Conservation (phyloP, 2,113 vertebrate species). For the Rhinogobius similis region DNA sequence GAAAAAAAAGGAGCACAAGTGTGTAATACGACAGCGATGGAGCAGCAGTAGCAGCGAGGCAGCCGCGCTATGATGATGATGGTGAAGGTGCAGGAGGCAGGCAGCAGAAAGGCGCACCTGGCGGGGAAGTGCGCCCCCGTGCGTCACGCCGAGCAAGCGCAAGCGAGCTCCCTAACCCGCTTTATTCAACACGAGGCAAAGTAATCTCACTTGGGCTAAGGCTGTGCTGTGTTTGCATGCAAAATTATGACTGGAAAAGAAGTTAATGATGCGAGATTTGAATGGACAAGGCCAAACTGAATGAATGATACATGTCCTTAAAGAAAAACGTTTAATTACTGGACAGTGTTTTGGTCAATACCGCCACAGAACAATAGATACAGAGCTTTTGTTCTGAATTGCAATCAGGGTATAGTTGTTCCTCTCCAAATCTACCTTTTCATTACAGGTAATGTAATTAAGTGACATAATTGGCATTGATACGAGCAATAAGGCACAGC, state of each 20-base stretch:
- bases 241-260: neutral
- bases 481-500: neutral
- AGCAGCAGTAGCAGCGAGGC: conserved; percentile 28
- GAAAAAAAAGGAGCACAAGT: conserved; percentile 24
- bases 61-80: conserved; percentile 52
- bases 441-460: conserved; percentile 1
- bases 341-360: neutral
- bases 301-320: no score
- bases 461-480: conserved; percentile 3
- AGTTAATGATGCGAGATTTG: neutral
- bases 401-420: neutral
- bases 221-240: neutral
- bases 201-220: neutral
- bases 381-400: neutral
- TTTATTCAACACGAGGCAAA: neutral
- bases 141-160: conserved; percentile 24
- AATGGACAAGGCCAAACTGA: neutral
- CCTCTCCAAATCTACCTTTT: neutral
- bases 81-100: conserved; percentile 43
- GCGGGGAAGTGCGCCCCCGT: conserved; percentile 58
- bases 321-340: neutral
- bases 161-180: neutral
- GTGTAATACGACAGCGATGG: conserved; percentile 40
- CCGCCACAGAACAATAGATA: neutral
- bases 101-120: conserved; percentile 60